phyloP scores from a whole-genome alignment of 1,140 invertebrate species.

The Pogonus chalceus region DNA sequence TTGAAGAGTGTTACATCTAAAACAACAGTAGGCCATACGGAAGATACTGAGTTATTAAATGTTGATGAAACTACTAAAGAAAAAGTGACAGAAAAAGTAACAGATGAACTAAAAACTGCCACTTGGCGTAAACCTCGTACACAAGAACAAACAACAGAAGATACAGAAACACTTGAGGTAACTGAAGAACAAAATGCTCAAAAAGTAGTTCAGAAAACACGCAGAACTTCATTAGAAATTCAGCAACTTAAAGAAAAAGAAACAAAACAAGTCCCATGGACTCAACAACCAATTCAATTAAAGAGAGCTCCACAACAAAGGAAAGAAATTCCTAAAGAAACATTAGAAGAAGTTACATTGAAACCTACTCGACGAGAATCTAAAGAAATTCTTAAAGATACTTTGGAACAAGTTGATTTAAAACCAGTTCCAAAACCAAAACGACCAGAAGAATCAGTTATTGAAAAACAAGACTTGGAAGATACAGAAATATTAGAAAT shows the following conservation, averaged over 20 bases:
- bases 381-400: conserved; percentile 27
- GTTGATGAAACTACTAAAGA: conserved; percentile 18
- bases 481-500: conserved; percentile 28
- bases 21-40: conserved; percentile 17
- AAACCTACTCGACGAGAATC: conserved; percentile 41
- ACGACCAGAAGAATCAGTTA: conserved; percentile 20
- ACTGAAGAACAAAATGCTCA: conserved; percentile 5
- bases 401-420: conserved; percentile 35
- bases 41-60: conserved; percentile 21
- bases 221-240: conserved; percentile 4
- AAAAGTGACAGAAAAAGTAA: conserved; percentile 13
- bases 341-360: conserved; percentile 31
- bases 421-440: conserved; percentile 29
- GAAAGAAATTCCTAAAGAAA: conserved; percentile 33
- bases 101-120: conserved; percentile 21
- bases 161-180: conserved; percentile 27
- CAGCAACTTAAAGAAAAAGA: conserved; percentile 11
- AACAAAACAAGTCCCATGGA: conserved; percentile 32
- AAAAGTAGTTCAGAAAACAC: conserved; percentile 8
- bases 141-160: conserved; percentile 39
- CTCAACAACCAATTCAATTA: conserved; percentile 33
- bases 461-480: conserved; percentile 24
- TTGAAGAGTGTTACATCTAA: conserved; percentile 19
- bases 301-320: conserved; percentile 29
- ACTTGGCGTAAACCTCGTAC: conserved; percentile 29